phyloP scores from a whole-genome alignment of 2,888 invertebrate genomes.

The Hemistola chrysoprasaria region DNA sequence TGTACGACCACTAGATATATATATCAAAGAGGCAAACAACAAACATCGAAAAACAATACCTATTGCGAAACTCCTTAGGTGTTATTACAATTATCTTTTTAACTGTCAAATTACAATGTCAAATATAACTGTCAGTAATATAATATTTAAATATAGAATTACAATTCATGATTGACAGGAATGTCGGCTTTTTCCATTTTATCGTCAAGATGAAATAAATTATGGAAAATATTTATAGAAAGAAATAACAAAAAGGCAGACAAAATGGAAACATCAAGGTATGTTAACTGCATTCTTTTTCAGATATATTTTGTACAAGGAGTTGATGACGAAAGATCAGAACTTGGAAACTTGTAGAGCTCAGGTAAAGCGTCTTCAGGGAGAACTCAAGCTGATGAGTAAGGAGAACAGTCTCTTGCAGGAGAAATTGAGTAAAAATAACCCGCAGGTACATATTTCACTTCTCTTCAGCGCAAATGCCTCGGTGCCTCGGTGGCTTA shows the following conservation, averaged over 20 bases:
- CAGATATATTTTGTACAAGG: constrained; percentile 85
- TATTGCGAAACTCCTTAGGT: no score
- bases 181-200: constrained; percentile 7
- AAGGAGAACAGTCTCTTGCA: constrained; percentile 83
- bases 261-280: constrained; percentile 54
- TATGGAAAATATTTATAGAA: background rate
- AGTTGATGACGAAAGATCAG: constrained; percentile 84
- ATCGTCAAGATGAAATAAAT: background rate
- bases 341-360: constrained; percentile 83
- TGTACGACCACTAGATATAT: no score
- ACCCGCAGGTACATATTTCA: constrained; percentile 55
- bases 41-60: no score
- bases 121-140: constrained; percentile 2
- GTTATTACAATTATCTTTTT: no score
- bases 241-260: constrained; percentile 21
- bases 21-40: no score
- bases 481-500: no score
- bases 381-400: constrained; percentile 83
- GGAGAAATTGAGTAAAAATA: constrained; percentile 72
- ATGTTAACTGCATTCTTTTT: no score
- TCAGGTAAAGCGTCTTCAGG: constrained; percentile 83
- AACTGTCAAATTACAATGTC: no score
- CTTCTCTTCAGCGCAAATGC: no score
- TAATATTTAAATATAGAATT: background rate
- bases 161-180: constrained; percentile 5